These are phyloP conservation scores for Hyppa rectilinea DNA, from an alignment of 2,888 invertebrate genomes.

Conservation along the genomic window DNA sequence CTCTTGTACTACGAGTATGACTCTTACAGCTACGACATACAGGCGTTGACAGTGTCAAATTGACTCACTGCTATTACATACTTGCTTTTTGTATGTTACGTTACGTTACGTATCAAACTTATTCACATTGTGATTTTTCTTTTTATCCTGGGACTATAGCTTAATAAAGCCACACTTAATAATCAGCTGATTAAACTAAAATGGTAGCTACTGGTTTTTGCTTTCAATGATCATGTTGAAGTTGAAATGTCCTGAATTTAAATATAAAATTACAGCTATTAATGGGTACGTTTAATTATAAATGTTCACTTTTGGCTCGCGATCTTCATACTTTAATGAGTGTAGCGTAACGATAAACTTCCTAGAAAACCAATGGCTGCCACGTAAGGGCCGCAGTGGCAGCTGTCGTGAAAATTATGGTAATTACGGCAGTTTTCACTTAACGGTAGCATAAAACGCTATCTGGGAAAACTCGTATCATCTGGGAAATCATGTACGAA, in stretches of 20 bases:
- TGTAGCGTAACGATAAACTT: background rate
- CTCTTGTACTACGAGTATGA: background rate
- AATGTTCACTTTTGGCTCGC: background rate
- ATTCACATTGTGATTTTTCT: background rate
- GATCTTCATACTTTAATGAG: background rate
- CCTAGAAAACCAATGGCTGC: background rate
- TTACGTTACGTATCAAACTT: background rate
- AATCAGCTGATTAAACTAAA: constrained; percentile 36
- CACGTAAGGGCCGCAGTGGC: background rate
- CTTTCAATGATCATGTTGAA: constrained; percentile 15
- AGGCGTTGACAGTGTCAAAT: too few relatives aligned
- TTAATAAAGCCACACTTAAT: background rate
- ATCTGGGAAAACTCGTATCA: too few relatives aligned
- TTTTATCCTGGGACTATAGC: too few relatives aligned
- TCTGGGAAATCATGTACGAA: too few relatives aligned
- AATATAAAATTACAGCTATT: constrained; percentile 30
- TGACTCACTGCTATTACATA: background rate
- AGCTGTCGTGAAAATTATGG: background rate
- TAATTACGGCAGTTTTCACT: too few relatives aligned
- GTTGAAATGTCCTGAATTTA: constrained; percentile 43
- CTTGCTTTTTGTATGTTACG: background rate
- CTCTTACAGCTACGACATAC: too few relatives aligned
- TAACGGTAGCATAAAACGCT: too few relatives aligned
- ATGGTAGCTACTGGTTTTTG: constrained; percentile 26
- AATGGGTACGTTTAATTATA: constrained; percentile 9